These are phyloP conservation scores for Bubo scandiacus DNA, from an alignment of 2,113 vertebrate genomes.

Conservation along the genomic window DNA sequence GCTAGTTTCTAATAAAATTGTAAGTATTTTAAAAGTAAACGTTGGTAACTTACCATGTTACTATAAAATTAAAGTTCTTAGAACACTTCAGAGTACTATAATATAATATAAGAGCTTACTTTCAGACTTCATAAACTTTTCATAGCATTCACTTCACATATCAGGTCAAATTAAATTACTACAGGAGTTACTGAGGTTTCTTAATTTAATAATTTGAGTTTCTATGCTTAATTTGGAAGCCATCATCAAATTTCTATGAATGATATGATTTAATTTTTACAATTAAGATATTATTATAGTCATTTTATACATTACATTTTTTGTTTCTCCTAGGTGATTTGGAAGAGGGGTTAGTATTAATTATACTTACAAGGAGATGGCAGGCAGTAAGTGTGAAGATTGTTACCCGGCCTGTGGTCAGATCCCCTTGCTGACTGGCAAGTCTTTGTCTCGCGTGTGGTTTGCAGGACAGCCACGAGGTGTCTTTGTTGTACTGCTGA, in stretches of 20 bases:
- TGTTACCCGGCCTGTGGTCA: accelerated
- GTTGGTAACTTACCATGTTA: background rate
- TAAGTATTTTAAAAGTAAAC: background rate
- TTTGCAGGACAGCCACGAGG: slow-evolving; percentile 68
- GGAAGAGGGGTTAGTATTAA: background rate
- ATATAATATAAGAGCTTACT: background rate
- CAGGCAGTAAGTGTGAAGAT: background rate
- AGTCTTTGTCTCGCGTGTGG: background rate
- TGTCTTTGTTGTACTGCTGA: slow-evolving; percentile 62
- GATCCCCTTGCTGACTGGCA: too few species aligned
- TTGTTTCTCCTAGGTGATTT: background rate
- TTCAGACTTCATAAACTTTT: background rate
- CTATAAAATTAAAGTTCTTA: background rate
- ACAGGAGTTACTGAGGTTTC: background rate
- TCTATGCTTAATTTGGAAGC: background rate
- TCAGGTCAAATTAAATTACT: background rate
- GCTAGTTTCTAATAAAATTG: background rate
- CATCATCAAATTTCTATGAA: background rate
- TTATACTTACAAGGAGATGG: accelerated
- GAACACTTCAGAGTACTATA: background rate
- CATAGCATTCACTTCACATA: background rate
- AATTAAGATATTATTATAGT: background rate
- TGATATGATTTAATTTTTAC: background rate
- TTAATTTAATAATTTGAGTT: background rate
- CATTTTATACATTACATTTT: too few species aligned